A percentile compares a stretch with the other conserved stretches of the same genome.
These are phyloP conservation scores for Dryocosmus kuriphilus DNA, from an alignment of 2,888 invertebrate genomes.

Conservation along the genomic window DNA sequence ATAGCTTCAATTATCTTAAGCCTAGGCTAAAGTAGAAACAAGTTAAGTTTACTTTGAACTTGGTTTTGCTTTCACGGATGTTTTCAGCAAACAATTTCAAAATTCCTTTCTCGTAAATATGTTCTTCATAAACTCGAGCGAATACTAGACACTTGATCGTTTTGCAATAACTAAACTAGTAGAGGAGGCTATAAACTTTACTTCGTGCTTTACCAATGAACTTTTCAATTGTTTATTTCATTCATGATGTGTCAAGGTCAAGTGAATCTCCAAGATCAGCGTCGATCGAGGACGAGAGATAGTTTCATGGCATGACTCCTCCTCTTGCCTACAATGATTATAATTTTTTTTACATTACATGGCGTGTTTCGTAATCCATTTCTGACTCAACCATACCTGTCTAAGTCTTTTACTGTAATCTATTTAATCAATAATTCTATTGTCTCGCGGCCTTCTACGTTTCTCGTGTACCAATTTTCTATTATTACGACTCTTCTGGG, in stretches of 20 bases:
- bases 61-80: too few species aligned
- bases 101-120: background rate
- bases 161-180: background rate
- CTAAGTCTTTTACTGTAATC: slow-evolving; percentile 11
- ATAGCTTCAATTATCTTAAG: too few species aligned
- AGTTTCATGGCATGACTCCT: background rate
- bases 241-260: background rate
- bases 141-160: background rate
- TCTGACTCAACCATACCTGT: background rate
- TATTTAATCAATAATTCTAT: background rate
- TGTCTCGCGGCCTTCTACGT: slow-evolving; percentile 8
- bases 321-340: background rate
- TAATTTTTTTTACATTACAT: background rate
- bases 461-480: background rate
- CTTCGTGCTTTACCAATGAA: background rate
- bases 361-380: background rate
- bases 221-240: slow-evolving; percentile 9
- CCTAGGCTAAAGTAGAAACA: too few species aligned
- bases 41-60: too few species aligned
- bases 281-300: slow-evolving; percentile 3
- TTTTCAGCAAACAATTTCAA: too few species aligned
- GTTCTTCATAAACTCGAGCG: background rate
- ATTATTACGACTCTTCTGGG: background rate
- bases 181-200: background rate
- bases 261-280: slow-evolving; percentile 23